A percentile compares a stretch with the other conserved stretches of the same genome.
Evolutionary conservation across 2,888 invertebrate genomes (phyloP).

Genomic region (Lymantria dispar): DNA sequence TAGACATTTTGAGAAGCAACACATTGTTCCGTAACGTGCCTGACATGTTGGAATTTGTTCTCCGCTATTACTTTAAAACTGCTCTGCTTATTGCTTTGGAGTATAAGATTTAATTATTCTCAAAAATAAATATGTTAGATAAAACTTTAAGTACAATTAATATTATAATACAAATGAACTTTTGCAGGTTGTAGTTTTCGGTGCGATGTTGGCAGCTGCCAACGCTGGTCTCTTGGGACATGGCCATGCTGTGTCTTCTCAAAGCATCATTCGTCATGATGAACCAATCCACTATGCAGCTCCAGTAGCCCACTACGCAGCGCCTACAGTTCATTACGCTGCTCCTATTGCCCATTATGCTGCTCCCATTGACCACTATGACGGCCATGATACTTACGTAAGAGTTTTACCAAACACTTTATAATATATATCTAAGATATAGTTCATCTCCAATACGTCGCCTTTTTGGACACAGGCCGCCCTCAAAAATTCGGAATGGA

Average conservation of each 20-base stretch:
- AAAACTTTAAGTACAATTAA: not conserved
- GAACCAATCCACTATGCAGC: constrained; percentile 19
- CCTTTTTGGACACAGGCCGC: no score
- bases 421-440: no score
- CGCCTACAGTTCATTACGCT: constrained; percentile 32
- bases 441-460: no score
- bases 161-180: not conserved
- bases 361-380: constrained; percentile 35
- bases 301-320: constrained; percentile 3
- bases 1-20: no score
- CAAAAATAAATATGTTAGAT: no score
- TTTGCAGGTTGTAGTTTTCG: constrained; percentile 22
- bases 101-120: no score
- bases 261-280: constrained; percentile 32
- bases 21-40: no score
- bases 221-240: constrained; percentile 44
- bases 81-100: no score
- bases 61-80: no score
- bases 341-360: constrained; percentile 39
- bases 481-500: no score
- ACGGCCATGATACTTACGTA: constrained; percentile 41
- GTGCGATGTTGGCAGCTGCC: constrained; percentile 44
- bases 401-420: constrained; percentile 5
- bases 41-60: no score
- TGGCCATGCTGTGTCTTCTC: constrained; percentile 32